Conservation (phyloP, 1,140 invertebrate genomes). For the Eupeodes corollae region DNA sequence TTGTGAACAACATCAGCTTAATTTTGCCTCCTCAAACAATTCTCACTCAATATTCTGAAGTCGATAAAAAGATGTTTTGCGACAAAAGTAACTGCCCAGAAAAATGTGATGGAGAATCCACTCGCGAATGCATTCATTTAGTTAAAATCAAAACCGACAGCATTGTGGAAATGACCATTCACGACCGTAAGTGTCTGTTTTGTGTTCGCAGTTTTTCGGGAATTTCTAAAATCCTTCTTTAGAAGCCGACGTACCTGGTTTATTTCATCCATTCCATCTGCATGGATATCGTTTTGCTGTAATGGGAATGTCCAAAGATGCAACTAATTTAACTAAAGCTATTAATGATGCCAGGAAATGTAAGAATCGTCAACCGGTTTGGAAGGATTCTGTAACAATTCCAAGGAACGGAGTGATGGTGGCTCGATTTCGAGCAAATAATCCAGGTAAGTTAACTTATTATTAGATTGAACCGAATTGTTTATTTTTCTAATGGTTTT, state of each 20-base stretch:
- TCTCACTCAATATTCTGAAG: slow-evolving; percentile 42
- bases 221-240: neutral
- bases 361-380: slow-evolving; percentile 13
- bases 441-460: slow-evolving; percentile 31
- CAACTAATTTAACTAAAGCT: slow-evolving; percentile 14
- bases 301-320: slow-evolving; percentile 18
- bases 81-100: slow-evolving; percentile 6
- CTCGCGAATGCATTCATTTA: slow-evolving; percentile 9
- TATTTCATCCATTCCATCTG: slow-evolving; percentile 35
- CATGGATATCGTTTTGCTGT: slow-evolving; percentile 31
- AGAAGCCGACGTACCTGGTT: slow-evolving; percentile 16
- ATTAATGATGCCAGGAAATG: slow-evolving; percentile 10
- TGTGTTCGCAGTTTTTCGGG: no score
- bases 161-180: slow-evolving; percentile 29
- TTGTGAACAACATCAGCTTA: slow-evolving; percentile 47
- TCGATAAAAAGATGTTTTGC: slow-evolving; percentile 30
- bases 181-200: slow-evolving; percentile 14
- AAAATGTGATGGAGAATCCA: slow-evolving; percentile 8
- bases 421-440: slow-evolving; percentile 36
- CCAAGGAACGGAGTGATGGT: slow-evolving; percentile 39
- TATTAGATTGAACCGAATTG: no score
- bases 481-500: no score
- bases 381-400: slow-evolving; percentile 39
- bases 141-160: slow-evolving; percentile 9
- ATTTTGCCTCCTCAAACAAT: slow-evolving; percentile 49